Conservation (phyloP, 2,888 invertebrate genomes). For the Drosophila buzzatii region DNA sequence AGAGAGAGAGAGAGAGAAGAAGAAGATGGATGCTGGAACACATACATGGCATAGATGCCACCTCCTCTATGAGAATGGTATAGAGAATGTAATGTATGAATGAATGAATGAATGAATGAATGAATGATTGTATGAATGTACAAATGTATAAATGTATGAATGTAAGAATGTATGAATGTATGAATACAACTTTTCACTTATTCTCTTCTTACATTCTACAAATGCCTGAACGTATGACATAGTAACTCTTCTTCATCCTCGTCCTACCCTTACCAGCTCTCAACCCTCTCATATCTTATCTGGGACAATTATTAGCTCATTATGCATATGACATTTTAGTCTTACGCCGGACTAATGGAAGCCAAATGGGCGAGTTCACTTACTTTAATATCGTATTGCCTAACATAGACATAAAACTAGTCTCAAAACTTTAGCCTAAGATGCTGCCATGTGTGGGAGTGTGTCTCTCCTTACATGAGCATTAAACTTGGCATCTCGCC, state of each 20-base stretch:
- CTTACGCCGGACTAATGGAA: conserved; percentile 45
- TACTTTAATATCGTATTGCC: conserved; percentile 19
- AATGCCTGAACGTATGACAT: background rate
- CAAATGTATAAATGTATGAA: too few species aligned
- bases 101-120: too few species aligned
- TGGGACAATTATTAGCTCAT: conserved; percentile 36
- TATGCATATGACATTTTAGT: conserved; percentile 22
- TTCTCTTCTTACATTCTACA: too few species aligned
- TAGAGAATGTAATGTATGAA: too few species aligned
- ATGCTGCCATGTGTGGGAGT: background rate
- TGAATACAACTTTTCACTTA: too few species aligned
- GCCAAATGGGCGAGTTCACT: conserved; percentile 37
- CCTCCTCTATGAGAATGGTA: too few species aligned
- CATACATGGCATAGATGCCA: background rate
- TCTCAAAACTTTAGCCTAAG: conserved; percentile 38
- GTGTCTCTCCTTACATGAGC: background rate
- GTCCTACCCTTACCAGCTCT: background rate
- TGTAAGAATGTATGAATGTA: too few species aligned
- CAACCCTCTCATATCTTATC: background rate
- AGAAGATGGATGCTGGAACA: too few species aligned
- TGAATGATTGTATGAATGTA: too few species aligned
- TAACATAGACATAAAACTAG: background rate
- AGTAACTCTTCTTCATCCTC: background rate
- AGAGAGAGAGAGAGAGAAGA: too few species aligned
- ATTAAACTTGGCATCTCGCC: conserved; percentile 40